phyloP scores from a whole-genome alignment of 2,113 vertebrate species.

The Phyllopteryx taeniolatus region DNA sequence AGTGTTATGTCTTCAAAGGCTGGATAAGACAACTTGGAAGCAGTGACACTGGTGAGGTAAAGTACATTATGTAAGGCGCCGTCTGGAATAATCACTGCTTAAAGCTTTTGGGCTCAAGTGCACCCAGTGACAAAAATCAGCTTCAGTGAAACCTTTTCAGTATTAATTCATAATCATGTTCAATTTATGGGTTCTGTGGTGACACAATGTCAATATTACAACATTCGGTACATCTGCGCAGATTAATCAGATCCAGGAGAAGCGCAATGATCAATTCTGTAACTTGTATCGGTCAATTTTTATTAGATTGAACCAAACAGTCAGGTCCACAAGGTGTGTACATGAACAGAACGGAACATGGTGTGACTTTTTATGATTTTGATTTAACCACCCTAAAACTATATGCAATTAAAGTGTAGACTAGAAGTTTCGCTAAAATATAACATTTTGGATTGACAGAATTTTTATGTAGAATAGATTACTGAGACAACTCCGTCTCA shows the following conservation, averaged over 20 bases:
- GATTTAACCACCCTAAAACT: not conserved
- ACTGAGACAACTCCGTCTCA: no score
- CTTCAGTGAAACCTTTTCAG: not conserved
- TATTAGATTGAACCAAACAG: not conserved
- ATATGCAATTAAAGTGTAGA: not conserved
- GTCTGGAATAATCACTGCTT: slow-evolving; percentile 45
- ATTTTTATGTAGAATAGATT: not conserved
- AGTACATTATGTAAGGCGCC: slow-evolving; percentile 31
- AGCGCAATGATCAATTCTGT: not conserved
- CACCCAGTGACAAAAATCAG: not conserved
- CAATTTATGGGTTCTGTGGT: not conserved
- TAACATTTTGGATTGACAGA: not conserved
- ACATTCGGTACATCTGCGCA: not conserved
- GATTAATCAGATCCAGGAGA: not conserved
- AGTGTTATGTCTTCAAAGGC: not conserved
- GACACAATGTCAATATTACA: not conserved
- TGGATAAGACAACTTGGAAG: slow-evolving; percentile 15
- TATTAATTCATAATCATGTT: not conserved
- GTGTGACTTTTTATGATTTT: not conserved
- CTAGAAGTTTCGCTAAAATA: not conserved
- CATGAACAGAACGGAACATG: not conserved
- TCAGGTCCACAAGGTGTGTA: not conserved
- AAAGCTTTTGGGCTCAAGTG: slow-evolving; percentile 14
- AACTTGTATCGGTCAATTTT: not conserved
- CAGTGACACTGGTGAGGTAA: slow-evolving; percentile 6